Base-by-base conservation (phyloP, 1,140 invertebrate species). In the Halesus radiatus region DNA sequence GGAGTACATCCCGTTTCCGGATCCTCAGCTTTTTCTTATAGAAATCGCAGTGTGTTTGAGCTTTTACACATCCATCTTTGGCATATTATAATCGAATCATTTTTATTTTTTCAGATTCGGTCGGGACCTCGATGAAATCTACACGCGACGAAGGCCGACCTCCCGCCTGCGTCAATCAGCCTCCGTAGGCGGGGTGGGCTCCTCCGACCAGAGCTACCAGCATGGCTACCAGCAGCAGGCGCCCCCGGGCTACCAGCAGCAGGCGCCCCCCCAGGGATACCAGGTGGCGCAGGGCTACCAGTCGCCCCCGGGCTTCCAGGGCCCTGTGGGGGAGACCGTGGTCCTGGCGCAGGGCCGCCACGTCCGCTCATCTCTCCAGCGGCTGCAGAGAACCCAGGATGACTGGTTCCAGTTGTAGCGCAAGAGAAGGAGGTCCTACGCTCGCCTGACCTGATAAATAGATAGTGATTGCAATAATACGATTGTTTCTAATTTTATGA, bases 341-440 rank as follows among this genome's bases (percentile, higher is more conserved):
- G 93, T 95, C 16, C 93, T 95, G 85, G 95, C 95, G 16, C 94
- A 96, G 86, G 94, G 94, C 50, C 91, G 93, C 81, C 92, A 92
- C 85, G 93, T 97, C 4, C 92, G 93, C 85, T 94, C 92, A 80
- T 96, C 95, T 2, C 86, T 96, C 56, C 93, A 94, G 86, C 92
- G 94, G 84, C 90, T 96, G 75, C 94, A 96, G 88, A 92, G 94
- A 84, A 92, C 95, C 85, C 95, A 96, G 87, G 95, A 97, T 85
- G 95, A 97, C 86, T 92, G 96, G 86, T 97, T 96, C 87, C 95
- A 97, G 88, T 95, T 97, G 93, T 97, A 96, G 94, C 93, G 91
- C 84, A 86, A 85, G 86, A 87, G 84, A 81, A 86, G 87, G 86
- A 87, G 88, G 87, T 88, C 88, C 86, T 89, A 80, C 80, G 26